Evolutionary conservation across 2,888 invertebrate species (phyloP).

Genomic region (Disparrhopalites patrizii): DNA sequence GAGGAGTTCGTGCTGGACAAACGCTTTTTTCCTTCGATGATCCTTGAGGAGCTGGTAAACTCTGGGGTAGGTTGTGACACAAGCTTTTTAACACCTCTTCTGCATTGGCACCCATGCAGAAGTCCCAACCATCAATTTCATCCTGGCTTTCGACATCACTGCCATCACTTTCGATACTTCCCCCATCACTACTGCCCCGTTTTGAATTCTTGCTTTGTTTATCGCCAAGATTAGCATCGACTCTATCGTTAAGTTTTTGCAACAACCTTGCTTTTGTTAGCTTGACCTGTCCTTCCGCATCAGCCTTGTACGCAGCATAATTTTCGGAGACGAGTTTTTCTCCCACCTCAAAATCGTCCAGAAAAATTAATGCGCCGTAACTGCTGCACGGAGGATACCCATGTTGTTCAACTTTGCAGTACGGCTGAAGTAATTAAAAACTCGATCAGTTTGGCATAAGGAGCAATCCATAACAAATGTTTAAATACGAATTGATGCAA

Average conservation of each 20-base stretch:
- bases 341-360: slow-evolving; percentile 6
- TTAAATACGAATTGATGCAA: no score
- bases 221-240: background rate
- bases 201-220: background rate
- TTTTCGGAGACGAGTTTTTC: slow-evolving; percentile 7
- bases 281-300: background rate
- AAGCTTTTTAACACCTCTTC: no score
- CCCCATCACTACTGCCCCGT: background rate
- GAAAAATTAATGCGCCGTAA: slow-evolving; percentile 7
- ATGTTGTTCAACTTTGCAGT: background rate
- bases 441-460: no score
- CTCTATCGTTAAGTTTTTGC: background rate
- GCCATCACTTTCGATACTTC: no score
- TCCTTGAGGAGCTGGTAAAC: no score
- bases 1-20: no score
- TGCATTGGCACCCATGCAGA: background rate
- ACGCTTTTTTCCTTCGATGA: no score
- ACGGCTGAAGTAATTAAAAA: no score
- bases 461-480: no score
- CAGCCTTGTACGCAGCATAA: background rate
- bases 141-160: no score
- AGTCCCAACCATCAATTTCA: background rate
- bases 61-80: no score
- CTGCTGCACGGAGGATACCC: background rate
- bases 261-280: background rate